These are phyloP conservation scores for Imbricaverruca yamaguchii DNA, from an alignment of 2,888 invertebrate genomes.

Conservation along the genomic window DNA sequence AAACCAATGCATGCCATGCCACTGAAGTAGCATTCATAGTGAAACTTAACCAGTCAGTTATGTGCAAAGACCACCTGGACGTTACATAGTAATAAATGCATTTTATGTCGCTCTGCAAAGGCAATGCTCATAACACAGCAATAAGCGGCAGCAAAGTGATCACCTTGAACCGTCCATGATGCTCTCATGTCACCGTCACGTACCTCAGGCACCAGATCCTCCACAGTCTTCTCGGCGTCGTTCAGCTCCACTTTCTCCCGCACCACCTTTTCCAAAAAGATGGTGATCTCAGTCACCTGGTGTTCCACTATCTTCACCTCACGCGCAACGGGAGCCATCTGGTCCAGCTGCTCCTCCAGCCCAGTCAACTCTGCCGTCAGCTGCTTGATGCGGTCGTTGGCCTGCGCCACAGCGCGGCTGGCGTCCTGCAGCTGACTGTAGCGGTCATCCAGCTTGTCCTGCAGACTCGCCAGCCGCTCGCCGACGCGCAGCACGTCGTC, in stretches of 20 bases:
- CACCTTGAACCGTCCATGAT: too few relatives aligned
- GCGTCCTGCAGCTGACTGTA: slow-evolving; percentile 73
- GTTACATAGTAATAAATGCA: too few relatives aligned
- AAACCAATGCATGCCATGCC: too few relatives aligned
- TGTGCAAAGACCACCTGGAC: too few relatives aligned
- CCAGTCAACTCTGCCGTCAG: slow-evolving; percentile 66
- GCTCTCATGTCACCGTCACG: neutral
- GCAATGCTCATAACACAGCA: too few relatives aligned
- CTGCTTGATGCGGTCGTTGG: slow-evolving; percentile 78
- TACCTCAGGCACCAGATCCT: slow-evolving; percentile 54
- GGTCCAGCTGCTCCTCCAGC: slow-evolving; percentile 73
- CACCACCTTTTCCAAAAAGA: slow-evolving; percentile 41
- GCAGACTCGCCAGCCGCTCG: slow-evolving; percentile 67
- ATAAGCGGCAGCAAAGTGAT: too few relatives aligned
- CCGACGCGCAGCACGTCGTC: slow-evolving; percentile 68
- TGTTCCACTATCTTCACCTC: slow-evolving; percentile 74
- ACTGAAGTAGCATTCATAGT: too few relatives aligned
- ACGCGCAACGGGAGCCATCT: slow-evolving; percentile 76
- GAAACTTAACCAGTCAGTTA: too few relatives aligned
- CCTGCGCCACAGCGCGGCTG: slow-evolving; percentile 74
- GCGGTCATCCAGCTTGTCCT: slow-evolving; percentile 67
- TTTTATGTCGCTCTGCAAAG: too few relatives aligned
- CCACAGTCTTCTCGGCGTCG: slow-evolving; percentile 63
- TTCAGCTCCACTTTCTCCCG: slow-evolving; percentile 44
- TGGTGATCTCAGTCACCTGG: slow-evolving; percentile 69